Evolutionary conservation across 2,888 invertebrate species (phyloP).

Genomic region (Neria commutata): DNA sequence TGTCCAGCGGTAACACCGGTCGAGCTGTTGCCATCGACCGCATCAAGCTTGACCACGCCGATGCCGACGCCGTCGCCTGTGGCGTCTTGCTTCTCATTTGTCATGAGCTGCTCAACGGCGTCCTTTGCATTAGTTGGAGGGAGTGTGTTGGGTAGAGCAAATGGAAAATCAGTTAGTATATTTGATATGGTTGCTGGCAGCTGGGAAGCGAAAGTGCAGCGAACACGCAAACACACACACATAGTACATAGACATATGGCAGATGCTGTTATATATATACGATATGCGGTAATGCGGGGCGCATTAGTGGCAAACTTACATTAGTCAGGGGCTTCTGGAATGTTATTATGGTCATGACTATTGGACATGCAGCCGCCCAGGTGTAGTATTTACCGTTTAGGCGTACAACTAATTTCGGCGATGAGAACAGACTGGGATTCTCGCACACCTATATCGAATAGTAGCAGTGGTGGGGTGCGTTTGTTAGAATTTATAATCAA

Average conservation of each 20-base stretch:
- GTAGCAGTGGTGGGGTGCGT: constrained; percentile 6
- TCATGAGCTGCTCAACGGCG: constrained; percentile 58
- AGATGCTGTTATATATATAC: not conserved
- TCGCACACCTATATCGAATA: constrained; percentile 63
- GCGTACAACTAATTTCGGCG: constrained; percentile 83
- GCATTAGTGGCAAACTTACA: constrained; percentile 62
- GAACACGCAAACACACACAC: not conserved
- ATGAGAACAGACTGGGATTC: constrained; percentile 77
- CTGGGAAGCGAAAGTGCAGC: too few relatives aligned
- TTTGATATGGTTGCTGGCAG: too few relatives aligned
- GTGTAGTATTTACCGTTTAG: constrained; percentile 88
- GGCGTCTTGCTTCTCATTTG: constrained; percentile 39
- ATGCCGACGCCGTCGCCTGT: constrained; percentile 8
- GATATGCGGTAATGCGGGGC: too few relatives aligned
- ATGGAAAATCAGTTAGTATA: not conserved
- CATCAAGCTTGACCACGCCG: constrained; percentile 25
- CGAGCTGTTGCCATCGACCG: constrained; percentile 33
- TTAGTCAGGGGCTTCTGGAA: constrained; percentile 86
- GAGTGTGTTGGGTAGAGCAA: not conserved
- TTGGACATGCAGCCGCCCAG: constrained; percentile 89
- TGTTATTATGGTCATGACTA: constrained; percentile 84
- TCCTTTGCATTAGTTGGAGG: constrained; percentile 39
- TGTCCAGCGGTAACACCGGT: constrained; percentile 42
- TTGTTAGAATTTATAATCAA: not conserved
- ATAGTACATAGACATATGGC: not conserved